Evolutionary conservation across 37 sponge, comb jelly and placozoan genomes (phyloP).

Genomic region (Beroe forskalii): DNA sequence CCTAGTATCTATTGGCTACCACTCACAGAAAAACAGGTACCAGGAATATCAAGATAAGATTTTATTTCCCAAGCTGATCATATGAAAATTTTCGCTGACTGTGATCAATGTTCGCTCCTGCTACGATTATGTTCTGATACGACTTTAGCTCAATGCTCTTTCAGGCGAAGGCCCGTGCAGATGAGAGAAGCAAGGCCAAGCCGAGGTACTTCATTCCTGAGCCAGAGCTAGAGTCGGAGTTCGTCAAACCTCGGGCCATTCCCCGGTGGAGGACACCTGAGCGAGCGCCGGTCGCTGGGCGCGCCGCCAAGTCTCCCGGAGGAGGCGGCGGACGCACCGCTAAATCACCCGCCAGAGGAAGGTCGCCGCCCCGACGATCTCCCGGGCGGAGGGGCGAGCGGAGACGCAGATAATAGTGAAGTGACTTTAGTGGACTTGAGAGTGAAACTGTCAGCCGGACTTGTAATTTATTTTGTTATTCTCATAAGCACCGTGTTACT

Average conservation of each 20-base stretch:
- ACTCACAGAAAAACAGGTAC: constrained; percentile 49
- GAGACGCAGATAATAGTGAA: not conserved
- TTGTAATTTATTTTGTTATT: no score
- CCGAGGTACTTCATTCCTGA: constrained; percentile 58
- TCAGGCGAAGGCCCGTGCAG: constrained; percentile 46
- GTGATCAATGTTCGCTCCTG: no score
- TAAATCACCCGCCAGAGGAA: not conserved
- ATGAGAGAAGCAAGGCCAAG: constrained; percentile 31
- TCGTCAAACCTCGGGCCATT: constrained; percentile 17
- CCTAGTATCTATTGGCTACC: constrained; percentile 51
- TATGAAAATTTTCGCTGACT: no score
- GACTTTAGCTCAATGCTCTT: no score
- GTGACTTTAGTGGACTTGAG: no score
- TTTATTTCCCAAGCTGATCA: no score
- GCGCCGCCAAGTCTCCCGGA: not conserved
- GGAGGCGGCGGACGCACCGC: not conserved
- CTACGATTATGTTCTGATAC: no score
- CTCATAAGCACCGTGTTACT: no score
- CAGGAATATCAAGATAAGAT: no score
- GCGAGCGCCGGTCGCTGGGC: not conserved
- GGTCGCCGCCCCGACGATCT: not conserved
- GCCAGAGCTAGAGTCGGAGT: constrained; percentile 53
- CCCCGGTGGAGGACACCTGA: constrained; percentile 63
- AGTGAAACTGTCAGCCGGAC: no score
- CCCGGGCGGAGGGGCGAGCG: not conserved